Conservation (phyloP, 2,888 invertebrate genomes). For the Drosophila atroscutellata region DNA sequence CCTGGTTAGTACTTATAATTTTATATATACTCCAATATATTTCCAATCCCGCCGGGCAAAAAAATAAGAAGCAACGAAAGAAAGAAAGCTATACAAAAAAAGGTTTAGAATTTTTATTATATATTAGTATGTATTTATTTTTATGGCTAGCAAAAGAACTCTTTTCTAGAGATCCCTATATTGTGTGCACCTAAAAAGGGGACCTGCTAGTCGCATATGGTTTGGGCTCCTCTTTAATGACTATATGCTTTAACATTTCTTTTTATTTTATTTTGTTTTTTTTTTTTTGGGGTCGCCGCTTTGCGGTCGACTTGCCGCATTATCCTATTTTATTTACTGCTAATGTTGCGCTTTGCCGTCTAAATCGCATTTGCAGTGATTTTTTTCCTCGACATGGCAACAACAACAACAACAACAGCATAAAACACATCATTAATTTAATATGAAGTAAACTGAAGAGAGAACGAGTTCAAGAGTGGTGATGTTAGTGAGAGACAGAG, state of each 20-base stretch:
- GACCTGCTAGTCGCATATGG: conserved; percentile 9
- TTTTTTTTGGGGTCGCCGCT: conserved; percentile 28
- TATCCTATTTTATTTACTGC: conserved; percentile 80
- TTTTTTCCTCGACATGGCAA: conserved; percentile 50
- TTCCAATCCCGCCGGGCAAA: not conserved
- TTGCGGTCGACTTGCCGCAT: conserved; percentile 77
- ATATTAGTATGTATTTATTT: not conserved
- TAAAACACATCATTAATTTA: conserved; percentile 82
- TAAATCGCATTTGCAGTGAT: conserved; percentile 79
- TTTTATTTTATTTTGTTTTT: conserved; percentile 17
- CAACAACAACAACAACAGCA: conserved; percentile 50
- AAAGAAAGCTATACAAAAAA: too few species aligned
- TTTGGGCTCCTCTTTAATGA: not conserved
- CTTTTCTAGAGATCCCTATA: not conserved
- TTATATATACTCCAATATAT: not conserved
- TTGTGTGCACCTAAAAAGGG: not conserved
- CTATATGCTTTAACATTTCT: conserved; percentile 19
- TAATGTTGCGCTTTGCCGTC: conserved; percentile 78
- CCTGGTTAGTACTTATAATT: not conserved
- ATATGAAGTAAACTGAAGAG: conserved; percentile 50
- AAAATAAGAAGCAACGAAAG: too few species aligned
- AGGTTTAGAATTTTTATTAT: not conserved
- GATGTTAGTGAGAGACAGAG: not conserved
- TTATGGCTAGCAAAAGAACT: not conserved
- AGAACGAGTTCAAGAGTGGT: not conserved